These are phyloP conservation scores for Prionailurus viverrinus DNA, from an alignment of 2,113 vertebrate species.

Conservation along the genomic window DNA sequence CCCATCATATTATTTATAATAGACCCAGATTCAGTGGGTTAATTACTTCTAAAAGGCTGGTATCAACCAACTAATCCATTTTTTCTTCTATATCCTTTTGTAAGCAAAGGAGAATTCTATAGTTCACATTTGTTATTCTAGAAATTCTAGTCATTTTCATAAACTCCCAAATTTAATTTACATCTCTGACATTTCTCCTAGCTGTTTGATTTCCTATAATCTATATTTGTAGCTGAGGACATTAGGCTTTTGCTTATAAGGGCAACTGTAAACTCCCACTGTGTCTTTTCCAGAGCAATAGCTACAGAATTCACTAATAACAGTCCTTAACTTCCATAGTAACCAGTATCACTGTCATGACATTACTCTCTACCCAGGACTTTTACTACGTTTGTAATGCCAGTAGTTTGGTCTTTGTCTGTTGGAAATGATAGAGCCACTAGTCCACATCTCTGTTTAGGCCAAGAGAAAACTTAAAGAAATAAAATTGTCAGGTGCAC, in stretches of 20 bases:
- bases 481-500: not conserved
- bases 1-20: not conserved
- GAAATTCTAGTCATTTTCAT: not conserved
- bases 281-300: not conserved
- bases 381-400: not conserved
- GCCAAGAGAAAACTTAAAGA: not conserved
- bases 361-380: not conserved
- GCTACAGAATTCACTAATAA: not conserved
- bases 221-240: not conserved
- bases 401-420: not conserved
- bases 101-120: not conserved
- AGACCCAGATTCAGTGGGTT: not conserved
- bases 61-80: not conserved
- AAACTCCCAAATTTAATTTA: slow-evolving; percentile 11
- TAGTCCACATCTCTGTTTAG: not conserved
- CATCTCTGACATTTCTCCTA: not conserved
- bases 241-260: not conserved
- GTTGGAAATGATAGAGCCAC: not conserved
- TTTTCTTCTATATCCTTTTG: not conserved
- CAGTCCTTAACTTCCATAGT: not conserved
- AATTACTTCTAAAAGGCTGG: not conserved
- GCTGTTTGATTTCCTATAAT: not conserved
- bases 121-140: not conserved
- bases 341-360: not conserved
- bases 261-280: not conserved